Percentiles rank a stretch among this genome's conserved stretches.
Evolutionary conservation across 2,888 invertebrate species (phyloP).

Genomic region (Fragum fragum): DNA sequence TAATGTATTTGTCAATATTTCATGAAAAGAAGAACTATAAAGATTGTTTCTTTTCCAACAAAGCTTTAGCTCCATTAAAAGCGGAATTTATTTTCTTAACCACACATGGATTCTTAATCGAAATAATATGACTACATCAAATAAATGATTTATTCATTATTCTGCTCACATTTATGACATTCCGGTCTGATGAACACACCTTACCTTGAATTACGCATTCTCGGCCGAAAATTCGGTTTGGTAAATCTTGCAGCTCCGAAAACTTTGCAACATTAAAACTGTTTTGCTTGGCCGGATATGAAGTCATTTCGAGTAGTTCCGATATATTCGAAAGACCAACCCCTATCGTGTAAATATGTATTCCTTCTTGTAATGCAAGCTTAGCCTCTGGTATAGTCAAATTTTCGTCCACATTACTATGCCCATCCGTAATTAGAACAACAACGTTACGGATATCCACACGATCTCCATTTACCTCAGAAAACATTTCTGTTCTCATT

Average conservation of each 20-base stretch:
- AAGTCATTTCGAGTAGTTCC: constrained; percentile 77
- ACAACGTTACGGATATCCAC: constrained; percentile 76
- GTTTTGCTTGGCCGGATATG: constrained; percentile 70
- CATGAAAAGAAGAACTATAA: too few relatives aligned
- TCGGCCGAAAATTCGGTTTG: constrained; percentile 51
- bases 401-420: constrained; percentile 81
- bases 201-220: constrained; percentile 20
- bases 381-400: constrained; percentile 78
- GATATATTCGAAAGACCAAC: constrained; percentile 72
- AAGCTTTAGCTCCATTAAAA: too few relatives aligned
- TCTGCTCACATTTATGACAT: too few relatives aligned
- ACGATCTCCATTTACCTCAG: constrained; percentile 77
- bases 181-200: neutral
- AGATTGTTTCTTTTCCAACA: too few relatives aligned
- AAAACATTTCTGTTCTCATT: constrained; percentile 78
- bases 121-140: too few relatives aligned
- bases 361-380: constrained; percentile 36
- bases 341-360: constrained; percentile 68
- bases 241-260: constrained; percentile 68
- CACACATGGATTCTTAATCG: too few relatives aligned
- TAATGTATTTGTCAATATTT: too few relatives aligned
- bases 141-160: too few relatives aligned
- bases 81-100: too few relatives aligned
- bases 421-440: constrained; percentile 81
- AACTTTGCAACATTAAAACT: constrained; percentile 73